Evolutionary conservation across 2,113 vertebrate species (phyloP), one percentile per base, ranked within the genome.

Genomic region (Gavialis gangeticus): DNA sequence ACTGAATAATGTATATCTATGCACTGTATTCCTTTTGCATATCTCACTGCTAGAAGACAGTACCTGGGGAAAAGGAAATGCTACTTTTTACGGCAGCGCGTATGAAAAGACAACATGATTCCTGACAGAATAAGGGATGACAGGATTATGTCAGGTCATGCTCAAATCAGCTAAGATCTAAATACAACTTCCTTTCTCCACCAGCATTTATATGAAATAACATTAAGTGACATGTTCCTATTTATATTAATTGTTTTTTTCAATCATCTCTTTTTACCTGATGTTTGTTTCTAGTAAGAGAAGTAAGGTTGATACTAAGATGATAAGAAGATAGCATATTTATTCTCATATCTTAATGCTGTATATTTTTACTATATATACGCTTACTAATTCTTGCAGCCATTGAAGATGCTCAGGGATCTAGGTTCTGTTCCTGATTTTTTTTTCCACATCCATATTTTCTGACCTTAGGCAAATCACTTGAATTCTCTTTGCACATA

Each of bases 221-320:
- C 0, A 55, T 25, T 54, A 77, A 67, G 17, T 62, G 60, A 82
- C 60, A 79, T 37, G n/a, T 91, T 95, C 91, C 73, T 64, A 77
- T 95, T 95, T 46, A 80, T 96, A 95, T 96, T 91, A 64, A 91
- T 75, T 88, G 91, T 94, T 94, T 96, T 87, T 75, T 46, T 89
- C 90, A 73, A 82, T 86, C 77, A 85, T 56, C 81, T 90, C 75
- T 89, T 93, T 91, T 0, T 5, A 90, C 82, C 67, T 80, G 67
- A 75, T 89, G 63, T 1, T 18, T 85, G n/a, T 84, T 92, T 89
- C 88, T 28, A 7, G 92, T 88, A 85, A 90, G 87, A 93, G 66
- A 71, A 79, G 79, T 55, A 60, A 71, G 67, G 80, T 46, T 46
- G 46, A 67, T 34, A 11, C 83, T 71, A 93, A 94, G 69, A 79